Evolutionary conservation across 1,140 invertebrate genomes (phyloP), one percentile per base, ranked within the genome.

Genomic region (Manduca sexta): DNA sequence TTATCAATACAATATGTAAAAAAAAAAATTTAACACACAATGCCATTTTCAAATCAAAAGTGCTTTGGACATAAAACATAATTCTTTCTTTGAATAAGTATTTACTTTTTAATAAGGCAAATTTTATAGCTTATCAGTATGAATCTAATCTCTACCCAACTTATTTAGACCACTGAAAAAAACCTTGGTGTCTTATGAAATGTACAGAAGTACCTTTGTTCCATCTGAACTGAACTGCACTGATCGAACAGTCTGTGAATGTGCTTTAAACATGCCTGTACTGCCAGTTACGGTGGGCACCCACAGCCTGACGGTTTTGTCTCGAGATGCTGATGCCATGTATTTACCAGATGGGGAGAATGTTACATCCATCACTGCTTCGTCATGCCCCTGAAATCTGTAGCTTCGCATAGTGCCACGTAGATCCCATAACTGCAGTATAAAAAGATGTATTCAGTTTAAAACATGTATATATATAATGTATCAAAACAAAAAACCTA

Each of bases 261-360:
- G 95, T 13, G 94, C 92, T 80, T 90, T 90, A 74, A 97, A 96
- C 39, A 81, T 57, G 10, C 88, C 77, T 1, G 89, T 91, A 47
- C 93, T 91, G 4, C 94, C 94, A 63, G 89, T 92, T 57, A 95
- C 88, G 57, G 90, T 93, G 0, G 95, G 93, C 35, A 95, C 90
- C 95, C 95, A 98, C 13, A 98, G 82, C 56, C 95, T 87, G 0
- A 97, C 92, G 16, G 92, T 93, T 74, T 92, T 91, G 70, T 97
- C 95, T 49, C 92, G 88, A 0, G 95, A 96, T 18, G 90, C 90
- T 17, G 95, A 95, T 2, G 94, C 94, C 58, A 97, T 89, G 14
- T 95, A 84, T 73, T 93, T 91, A 1, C 93, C 95, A 45, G 91
- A 90, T 37, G 94, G 92, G 8, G 94, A 92, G 87, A 95, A 97